Evolutionary conservation across 2,113 vertebrate genomes (phyloP), one percentile per base, ranked within the genome.

Genomic region (Macquaria ambigua): DNA sequence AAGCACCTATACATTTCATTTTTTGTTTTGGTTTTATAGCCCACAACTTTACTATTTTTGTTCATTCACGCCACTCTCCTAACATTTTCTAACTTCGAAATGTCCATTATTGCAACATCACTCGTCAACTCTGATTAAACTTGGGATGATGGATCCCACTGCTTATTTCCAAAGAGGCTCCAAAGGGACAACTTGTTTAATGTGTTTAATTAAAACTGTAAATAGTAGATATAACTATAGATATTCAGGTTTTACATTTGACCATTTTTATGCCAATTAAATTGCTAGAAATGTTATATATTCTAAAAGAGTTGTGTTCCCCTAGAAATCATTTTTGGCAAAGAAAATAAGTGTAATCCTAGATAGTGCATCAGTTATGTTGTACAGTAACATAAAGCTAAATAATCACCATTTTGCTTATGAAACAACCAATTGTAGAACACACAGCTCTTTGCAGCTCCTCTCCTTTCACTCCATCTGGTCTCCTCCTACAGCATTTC

Each of bases 101-200:
- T 74, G 23, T 74, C 55, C 69, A 58, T 56, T 74, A 41, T 82
- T 86, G 74, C 74, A 28, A 67, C 52, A 82, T 39, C 7, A 1
- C 25, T 43, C 15, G 1, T 74, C 43, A 69, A 63, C 28, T 69
- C 3, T 41, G 18, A 79, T 62, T 69, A 63, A 48, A 52, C 62
- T 8, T 1, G 9, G 56, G 71, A 73, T 61, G 59, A 81, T 23
- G 23, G 10, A 72, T 28, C 34, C 31, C n/a, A 3, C 1, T 70
- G 34, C 46, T 55, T 2, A 10, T 58, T 56, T 70, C 16, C 25
- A 64, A 14, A 31, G 2, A 76, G 18, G 18, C 34, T 63, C 53
- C 18, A 70, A 46, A 39, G 39, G 28, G 16, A 50, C 41, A 37
- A 56, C 39, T 21, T 46, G 14, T 46, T 70, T 11, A 25, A 28